These are phyloP conservation scores for Elgaria multicarinata DNA, from an alignment of 2,113 vertebrate species.

Conservation along the genomic window DNA sequence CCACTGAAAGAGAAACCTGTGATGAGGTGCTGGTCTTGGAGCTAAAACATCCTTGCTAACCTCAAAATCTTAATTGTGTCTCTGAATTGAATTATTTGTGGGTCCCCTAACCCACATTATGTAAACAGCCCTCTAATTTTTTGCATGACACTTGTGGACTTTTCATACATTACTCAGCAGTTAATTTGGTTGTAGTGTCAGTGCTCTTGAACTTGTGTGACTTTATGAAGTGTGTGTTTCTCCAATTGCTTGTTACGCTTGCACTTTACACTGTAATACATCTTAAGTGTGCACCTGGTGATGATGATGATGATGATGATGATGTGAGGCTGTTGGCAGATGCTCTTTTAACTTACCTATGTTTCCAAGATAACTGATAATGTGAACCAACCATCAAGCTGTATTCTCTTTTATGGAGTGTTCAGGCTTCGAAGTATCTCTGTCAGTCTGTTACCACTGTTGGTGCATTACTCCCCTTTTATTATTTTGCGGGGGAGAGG, in stretches of 20 bases:
- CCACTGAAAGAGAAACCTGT: background rate
- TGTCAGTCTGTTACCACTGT: background rate
- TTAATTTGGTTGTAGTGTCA: background rate
- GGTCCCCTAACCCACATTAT: background rate
- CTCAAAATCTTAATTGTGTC: background rate
- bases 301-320: too few species aligned
- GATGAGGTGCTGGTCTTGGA: background rate
- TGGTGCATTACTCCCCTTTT: background rate
- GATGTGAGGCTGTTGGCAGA: background rate
- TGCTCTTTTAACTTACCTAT: background rate
- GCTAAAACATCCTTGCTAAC: background rate
- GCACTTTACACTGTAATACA: background rate
- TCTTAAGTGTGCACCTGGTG: background rate
- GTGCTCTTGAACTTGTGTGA: background rate
- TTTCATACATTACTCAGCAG: background rate
- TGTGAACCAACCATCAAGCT: background rate
- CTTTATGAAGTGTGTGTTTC: background rate
- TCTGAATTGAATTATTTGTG: background rate
- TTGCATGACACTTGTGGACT: background rate
- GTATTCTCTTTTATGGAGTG: background rate
- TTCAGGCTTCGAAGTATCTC: background rate
- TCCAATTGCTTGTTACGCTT: background rate
- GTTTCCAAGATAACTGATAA: background rate
- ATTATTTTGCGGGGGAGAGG: background rate
- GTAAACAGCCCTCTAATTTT: background rate